Conservation (phyloP, 2,888 invertebrate genomes). For the Hirtodrosophila trivittata region DNA sequence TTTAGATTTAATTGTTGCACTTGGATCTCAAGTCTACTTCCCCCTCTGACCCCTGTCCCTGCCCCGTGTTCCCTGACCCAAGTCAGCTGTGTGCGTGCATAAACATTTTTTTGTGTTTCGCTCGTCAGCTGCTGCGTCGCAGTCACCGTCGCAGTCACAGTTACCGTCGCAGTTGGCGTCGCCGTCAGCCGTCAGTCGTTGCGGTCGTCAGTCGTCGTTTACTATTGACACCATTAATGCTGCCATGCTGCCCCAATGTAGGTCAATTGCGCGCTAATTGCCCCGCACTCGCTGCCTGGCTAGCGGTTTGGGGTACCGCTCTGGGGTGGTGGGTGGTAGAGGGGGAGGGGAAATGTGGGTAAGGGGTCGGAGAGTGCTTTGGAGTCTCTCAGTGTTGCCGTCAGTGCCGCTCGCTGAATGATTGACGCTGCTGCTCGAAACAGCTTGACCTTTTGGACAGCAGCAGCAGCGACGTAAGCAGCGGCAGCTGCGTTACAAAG, state of each 20-base stretch:
- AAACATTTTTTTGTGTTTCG: slow-evolving; percentile 52
- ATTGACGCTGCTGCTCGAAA: slow-evolving; percentile 46
- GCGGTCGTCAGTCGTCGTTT: slow-evolving; percentile 72
- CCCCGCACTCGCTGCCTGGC: slow-evolving; percentile 68
- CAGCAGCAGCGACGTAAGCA: slow-evolving; percentile 13
- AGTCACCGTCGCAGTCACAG: background rate
- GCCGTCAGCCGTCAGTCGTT: slow-evolving; percentile 14
- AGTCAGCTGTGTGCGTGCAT: slow-evolving; percentile 53
- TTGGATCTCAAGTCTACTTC: slow-evolving; percentile 40
- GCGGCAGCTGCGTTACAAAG: slow-evolving; percentile 27
- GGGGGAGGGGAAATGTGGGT: background rate
- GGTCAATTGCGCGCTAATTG: slow-evolving; percentile 81
- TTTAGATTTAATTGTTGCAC: slow-evolving; percentile 59
- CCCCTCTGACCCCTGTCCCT: background rate
- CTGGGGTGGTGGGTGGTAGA: background rate
- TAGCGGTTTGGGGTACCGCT: background rate
- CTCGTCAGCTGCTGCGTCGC: slow-evolving; percentile 44
- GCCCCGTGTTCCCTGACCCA: slow-evolving; percentile 5
- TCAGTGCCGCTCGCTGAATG: slow-evolving; percentile 51
- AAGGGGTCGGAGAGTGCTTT: slow-evolving; percentile 1
- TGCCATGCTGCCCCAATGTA: slow-evolving; percentile 74
- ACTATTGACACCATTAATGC: slow-evolving; percentile 81
- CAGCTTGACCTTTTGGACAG: slow-evolving; percentile 70
- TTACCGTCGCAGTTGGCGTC: slow-evolving; percentile 15
- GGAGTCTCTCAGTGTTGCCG: slow-evolving; percentile 51